Percentiles rank a stretch among this genome's conserved stretches.
Evolutionary conservation across 2,113 vertebrate genomes (phyloP).

Genomic region (Pygoscelis adeliae): DNA sequence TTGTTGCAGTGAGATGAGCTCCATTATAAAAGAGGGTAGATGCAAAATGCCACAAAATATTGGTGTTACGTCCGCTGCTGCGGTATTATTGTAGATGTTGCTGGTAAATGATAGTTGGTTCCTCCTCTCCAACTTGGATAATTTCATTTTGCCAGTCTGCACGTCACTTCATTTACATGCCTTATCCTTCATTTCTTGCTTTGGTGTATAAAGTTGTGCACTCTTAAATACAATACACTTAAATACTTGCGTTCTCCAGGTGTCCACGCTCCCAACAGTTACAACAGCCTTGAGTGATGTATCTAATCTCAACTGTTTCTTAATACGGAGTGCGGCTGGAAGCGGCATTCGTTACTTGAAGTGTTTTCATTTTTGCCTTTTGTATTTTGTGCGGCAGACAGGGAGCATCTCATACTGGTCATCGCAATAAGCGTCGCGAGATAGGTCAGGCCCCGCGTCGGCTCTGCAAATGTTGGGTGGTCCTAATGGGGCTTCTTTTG

Average conservation of each 20-base stretch:
- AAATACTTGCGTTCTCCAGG: not conserved
- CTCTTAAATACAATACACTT: not conserved
- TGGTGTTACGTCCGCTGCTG: accelerated
- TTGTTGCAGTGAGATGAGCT: not conserved
- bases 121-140: not conserved
- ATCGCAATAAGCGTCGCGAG: accelerated
- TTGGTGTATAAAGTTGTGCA: accelerated
- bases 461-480: not conserved
- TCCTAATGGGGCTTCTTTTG: no score
- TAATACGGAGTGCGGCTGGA: not conserved
- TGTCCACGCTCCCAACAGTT: not conserved
- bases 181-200: not conserved
- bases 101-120: not conserved
- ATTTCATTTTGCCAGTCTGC: no score
- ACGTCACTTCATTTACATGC: accelerated
- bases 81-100: accelerated
- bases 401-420: not conserved
- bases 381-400: not conserved
- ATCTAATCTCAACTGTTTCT: not conserved
- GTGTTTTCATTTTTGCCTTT: not conserved
- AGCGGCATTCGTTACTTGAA: accelerated
- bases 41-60: not conserved
- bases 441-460: not conserved
- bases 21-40: not conserved
- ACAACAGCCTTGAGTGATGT: accelerated